Conservation (phyloP, 2,797 vertebrate species). For the Acrossocheilus fasciatus region DNA sequence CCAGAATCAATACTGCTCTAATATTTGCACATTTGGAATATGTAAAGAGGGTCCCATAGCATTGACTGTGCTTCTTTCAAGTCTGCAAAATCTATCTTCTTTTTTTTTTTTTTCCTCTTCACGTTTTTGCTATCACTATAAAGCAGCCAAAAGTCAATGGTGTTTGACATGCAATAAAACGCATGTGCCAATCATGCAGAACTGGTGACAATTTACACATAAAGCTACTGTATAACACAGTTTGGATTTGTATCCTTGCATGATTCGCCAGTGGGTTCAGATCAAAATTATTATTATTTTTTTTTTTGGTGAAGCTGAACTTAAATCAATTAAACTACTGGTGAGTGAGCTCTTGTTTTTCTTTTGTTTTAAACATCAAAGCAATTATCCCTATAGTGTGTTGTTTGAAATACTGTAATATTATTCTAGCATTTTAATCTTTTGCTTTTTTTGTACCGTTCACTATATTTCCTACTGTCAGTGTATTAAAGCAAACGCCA, state of each 20-base stretch:
- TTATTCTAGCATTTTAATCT: conserved; percentile 61
- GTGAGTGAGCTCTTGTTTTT: conserved; percentile 35
- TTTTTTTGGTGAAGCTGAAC: conserved; percentile 37
- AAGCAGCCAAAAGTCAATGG: conserved; percentile 25
- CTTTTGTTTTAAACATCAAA: conserved; percentile 31
- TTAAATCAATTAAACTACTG: conserved; percentile 56
- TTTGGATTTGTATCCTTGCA: not conserved
- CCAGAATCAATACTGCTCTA: conserved; percentile 15
- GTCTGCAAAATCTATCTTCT: not conserved
- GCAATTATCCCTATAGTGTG: conserved; percentile 46
- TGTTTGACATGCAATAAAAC: not conserved
- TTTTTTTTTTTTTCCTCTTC: no score
- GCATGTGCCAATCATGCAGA: conserved; percentile 1
- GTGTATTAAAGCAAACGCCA: conserved; percentile 58
- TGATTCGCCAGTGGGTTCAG: conserved; percentile 25
- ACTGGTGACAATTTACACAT: not conserved
- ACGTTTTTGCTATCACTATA: conserved; percentile 3
- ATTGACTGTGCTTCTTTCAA: not conserved
- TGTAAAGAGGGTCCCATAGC: conserved; percentile 10
- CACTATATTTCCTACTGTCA: conserved; percentile 57
- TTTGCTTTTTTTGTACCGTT: conserved; percentile 51
- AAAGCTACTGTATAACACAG: conserved; percentile 48
- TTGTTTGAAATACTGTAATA: conserved; percentile 59
- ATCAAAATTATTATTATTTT: not conserved
- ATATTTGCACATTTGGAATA: conserved; percentile 46